phyloP scores from a whole-genome alignment of 2,888 invertebrate species.

The Tipula confusa region DNA sequence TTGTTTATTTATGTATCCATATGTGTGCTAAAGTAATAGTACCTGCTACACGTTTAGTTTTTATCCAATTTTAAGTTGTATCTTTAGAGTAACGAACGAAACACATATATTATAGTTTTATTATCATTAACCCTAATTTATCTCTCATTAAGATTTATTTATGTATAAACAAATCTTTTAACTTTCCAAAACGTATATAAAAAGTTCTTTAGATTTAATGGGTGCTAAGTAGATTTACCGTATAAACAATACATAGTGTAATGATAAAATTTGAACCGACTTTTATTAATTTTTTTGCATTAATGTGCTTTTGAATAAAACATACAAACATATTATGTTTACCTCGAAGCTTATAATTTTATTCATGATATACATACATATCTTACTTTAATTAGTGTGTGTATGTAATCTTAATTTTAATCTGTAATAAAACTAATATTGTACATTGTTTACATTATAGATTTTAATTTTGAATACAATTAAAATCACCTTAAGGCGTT shows the following conservation, averaged over 20 bases:
- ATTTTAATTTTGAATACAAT: not conserved
- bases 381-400: not conserved
- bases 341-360: not conserved
- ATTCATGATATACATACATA: not conserved
- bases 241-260: not conserved
- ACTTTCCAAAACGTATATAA: not conserved
- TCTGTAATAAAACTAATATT: slow-evolving; percentile 3
- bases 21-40: not conserved
- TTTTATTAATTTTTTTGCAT: not conserved
- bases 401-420: not conserved
- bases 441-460: not conserved
- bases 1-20: too few relatives aligned
- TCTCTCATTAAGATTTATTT: not conserved
- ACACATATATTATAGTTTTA: not conserved
- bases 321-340: not conserved
- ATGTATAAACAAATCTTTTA: not conserved
- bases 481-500: not conserved
- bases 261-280: not conserved
- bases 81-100: not conserved
- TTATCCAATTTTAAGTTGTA: not conserved
- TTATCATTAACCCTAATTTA: slow-evolving; percentile 3
- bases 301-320: too few relatives aligned
- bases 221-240: not conserved
- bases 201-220: not conserved
- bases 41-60: not conserved